Base-by-base conservation (phyloP, 1,140 invertebrate species). In the Drosophila nigrodunni region DNA sequence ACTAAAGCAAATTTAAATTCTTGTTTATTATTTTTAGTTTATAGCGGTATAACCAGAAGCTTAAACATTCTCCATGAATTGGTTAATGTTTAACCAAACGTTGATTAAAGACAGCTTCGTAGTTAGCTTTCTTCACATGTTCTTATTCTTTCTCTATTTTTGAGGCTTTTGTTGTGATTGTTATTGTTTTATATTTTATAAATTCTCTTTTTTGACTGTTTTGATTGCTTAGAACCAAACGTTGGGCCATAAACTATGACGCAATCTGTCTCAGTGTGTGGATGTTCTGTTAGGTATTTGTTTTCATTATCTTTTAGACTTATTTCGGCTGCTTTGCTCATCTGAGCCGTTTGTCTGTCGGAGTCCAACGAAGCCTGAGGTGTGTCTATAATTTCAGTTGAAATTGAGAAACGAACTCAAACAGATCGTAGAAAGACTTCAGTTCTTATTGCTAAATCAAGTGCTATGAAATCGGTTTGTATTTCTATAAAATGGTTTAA, bases 211-310 rank as follows among this genome's bases (percentile, higher is more conserved):
- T 62, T n/a, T 46, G 7, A 25, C 50, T 59, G 55, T 61, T 70
- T 62, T 54, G 52, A 52, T 21, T 61, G 58, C 59, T 70, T 55
- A 85, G 78, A 85, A 85, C 77, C 7, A 74, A 65, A 72, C 72
- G 66, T 65, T 77, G 67, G 37, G 52, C 74, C 74, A 89, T 83
- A 82, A 87, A 86, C 78, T 80, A 88, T 88, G 83, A 88, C 83
- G 83, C 73, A 83, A 88, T 58, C 83, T 60, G 15, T 41, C 47
- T 62, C 18, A 58, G 78, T 41, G 52, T 62, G 68, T 50, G 62
- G 50, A 78, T 61, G 64, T 71, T 79, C 64, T 76, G 78, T 57
- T 57, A 41, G 39, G 54, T 57, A 89, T 87, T 89, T 73, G 87
- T 83, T 87, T 83, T 80, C 49, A 76, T 69, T 64, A 80, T 72